Percentiles rank a stretch among this genome's conserved stretches.
Evolutionary conservation across 1,140 invertebrate species (phyloP).

Genomic region (Calephelis nemesis): DNA sequence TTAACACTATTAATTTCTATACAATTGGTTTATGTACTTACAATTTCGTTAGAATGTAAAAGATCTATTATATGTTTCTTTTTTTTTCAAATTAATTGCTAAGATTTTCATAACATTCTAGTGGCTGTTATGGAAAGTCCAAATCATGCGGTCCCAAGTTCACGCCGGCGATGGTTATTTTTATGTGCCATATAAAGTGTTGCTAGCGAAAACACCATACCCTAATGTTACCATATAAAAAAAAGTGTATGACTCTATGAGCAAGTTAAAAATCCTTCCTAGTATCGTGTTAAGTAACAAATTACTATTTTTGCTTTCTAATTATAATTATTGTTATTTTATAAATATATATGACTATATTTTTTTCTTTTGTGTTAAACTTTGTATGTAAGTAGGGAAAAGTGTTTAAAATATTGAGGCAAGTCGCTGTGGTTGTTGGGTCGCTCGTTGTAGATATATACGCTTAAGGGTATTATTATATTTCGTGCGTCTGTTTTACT

Average conservation of each 20-base stretch:
- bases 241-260: constrained; percentile 38
- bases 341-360: constrained; percentile 64
- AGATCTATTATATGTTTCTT: constrained; percentile 54
- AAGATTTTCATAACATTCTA: constrained; percentile 10
- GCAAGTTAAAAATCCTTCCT: constrained; percentile 57
- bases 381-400: constrained; percentile 67
- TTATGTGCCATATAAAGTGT: constrained; percentile 71
- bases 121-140: not conserved
- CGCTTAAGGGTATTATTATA: not conserved
- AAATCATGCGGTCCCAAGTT: constrained; percentile 49
- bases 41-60: constrained; percentile 47
- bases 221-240: constrained; percentile 66
- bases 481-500: not conserved
- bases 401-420: constrained; percentile 53
- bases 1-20: constrained; percentile 57
- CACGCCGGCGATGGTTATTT: constrained; percentile 35
- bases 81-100: constrained; percentile 28
- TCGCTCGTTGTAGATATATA: constrained; percentile 29
- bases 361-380: constrained; percentile 61
- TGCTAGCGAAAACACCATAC: constrained; percentile 70
- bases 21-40: constrained; percentile 72
- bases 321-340: constrained; percentile 59
- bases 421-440: constrained; percentile 40
- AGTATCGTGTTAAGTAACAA: constrained; percentile 61
- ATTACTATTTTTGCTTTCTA: constrained; percentile 64